These are phyloP conservation scores for Pseudachorutes palmiensis DNA, from an alignment of 1,140 invertebrate species.

Conservation along the genomic window DNA sequence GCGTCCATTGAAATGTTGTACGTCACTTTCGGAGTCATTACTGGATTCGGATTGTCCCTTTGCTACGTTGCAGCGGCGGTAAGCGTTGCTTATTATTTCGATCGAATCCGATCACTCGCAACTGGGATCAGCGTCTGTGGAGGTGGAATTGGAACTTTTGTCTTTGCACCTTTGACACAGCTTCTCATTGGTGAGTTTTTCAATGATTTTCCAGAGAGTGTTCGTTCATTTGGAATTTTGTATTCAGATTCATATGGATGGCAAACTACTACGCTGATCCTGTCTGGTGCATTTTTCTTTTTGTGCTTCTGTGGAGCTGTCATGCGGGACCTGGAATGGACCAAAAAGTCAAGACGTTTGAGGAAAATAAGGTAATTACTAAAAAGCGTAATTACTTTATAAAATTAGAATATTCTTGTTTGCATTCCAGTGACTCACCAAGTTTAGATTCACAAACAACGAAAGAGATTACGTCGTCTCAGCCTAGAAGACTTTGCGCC, in stretches of 20 bases:
- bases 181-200: conserved; percentile 52
- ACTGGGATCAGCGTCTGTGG: conserved; percentile 88
- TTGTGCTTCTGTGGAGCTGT: conserved; percentile 76
- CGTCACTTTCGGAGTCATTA: conserved; percentile 74
- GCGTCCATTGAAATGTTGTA: conserved; percentile 69
- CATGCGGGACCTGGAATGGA: conserved; percentile 64
- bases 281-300: conserved; percentile 76
- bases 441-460: not conserved
- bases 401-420: not conserved
- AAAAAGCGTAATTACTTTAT: not conserved
- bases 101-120: conserved; percentile 79
- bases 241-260: conserved; percentile 64
- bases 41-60: conserved; percentile 75
- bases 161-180: conserved; percentile 79
- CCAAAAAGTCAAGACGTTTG: conserved; percentile 32
- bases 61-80: conserved; percentile 79
- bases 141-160: conserved; percentile 79
- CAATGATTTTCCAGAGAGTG: no score
- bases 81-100: conserved; percentile 93
- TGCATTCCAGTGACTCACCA: not conserved
- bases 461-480: not conserved
- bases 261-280: conserved; percentile 73
- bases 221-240: no score
- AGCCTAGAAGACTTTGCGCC: conserved; percentile 53
- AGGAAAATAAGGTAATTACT: not conserved